A percentile compares a stretch with the other conserved stretches of the same genome.
Conservation (phyloP, 2,797 vertebrate species). For the Silurus lanzhouensis region DNA sequence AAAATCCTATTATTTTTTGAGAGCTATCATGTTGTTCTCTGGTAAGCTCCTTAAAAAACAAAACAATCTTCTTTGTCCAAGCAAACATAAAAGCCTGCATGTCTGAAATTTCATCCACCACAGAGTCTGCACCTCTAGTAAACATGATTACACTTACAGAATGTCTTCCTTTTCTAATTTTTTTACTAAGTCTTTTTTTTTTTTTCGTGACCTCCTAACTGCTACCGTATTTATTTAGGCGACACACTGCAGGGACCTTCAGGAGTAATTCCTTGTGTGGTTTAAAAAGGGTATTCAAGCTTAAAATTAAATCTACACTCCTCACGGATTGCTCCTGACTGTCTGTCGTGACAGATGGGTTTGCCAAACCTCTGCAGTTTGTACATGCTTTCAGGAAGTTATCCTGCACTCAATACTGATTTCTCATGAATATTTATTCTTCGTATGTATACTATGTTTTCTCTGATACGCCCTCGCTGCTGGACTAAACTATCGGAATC, state of each 20-base stretch:
- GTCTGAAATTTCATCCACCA: slow-evolving; percentile 15
- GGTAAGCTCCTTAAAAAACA: slow-evolving; percentile 21
- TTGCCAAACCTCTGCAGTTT: slow-evolving; percentile 5
- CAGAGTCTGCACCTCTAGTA: background rate
- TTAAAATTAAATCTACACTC: slow-evolving; percentile 25
- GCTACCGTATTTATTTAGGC: slow-evolving; percentile 14
- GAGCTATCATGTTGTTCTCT: slow-evolving; percentile 17
- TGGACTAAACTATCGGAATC: no score
- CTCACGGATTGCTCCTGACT: slow-evolving; percentile 5
- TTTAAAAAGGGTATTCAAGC: slow-evolving; percentile 13
- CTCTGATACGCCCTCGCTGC: no score
- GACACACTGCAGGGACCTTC: slow-evolving; percentile 6
- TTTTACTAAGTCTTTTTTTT: background rate
- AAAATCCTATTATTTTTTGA: slow-evolving; percentile 6
- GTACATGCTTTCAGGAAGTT: slow-evolving; percentile 1
- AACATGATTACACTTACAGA: slow-evolving; percentile 11
- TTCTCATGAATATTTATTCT: slow-evolving; percentile 13
- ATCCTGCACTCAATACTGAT: background rate
- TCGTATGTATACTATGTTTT: background rate
- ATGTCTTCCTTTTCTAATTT: background rate
- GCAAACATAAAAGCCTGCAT: background rate
- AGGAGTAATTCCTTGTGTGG: slow-evolving; percentile 15
- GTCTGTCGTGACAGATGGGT: slow-evolving; percentile 21
- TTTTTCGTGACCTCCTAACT: background rate
- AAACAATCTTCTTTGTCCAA: slow-evolving; percentile 4